A percentile compares a stretch with the other conserved stretches of the same genome.
Evolutionary conservation across 2,113 vertebrate genomes (phyloP).

Genomic region (Dunckerocampus dactyliophorus): DNA sequence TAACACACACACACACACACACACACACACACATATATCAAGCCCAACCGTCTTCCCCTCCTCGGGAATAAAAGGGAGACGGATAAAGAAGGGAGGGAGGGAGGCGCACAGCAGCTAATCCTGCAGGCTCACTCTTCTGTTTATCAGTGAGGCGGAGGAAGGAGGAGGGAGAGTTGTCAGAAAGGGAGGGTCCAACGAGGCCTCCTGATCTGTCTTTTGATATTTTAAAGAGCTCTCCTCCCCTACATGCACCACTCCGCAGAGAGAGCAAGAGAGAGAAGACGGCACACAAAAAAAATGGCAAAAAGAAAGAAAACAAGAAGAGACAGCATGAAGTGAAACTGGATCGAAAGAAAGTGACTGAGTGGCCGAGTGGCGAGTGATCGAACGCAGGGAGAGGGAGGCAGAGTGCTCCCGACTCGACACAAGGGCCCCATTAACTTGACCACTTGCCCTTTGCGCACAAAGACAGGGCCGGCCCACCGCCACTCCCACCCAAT

Average conservation of each 20-base stretch:
- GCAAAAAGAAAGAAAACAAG: conserved; percentile 46
- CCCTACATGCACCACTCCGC: conserved; percentile 47
- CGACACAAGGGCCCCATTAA: conserved; percentile 97
- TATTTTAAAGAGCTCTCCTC: conserved; percentile 74
- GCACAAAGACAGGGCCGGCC: conserved; percentile 96
- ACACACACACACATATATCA: conserved; percentile 48
- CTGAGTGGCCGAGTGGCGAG: conserved; percentile 69
- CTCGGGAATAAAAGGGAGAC: conserved; percentile 59
- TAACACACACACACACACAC: conserved; percentile 41
- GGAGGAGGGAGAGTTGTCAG: conserved; percentile 42
- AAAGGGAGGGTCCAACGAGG: conserved; percentile 48
- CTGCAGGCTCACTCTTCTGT: conserved; percentile 62
- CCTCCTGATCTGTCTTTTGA: conserved; percentile 72
- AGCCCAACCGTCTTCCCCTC: conserved; percentile 49
- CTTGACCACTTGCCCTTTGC: conserved; percentile 99
- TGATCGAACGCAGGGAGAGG: conserved; percentile 62
- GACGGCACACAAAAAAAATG: conserved; percentile 31
- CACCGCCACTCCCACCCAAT: conserved; percentile 99
- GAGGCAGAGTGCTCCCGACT: conserved; percentile 78
- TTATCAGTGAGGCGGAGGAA: conserved; percentile 55
- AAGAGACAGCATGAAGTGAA: background rate
- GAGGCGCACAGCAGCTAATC: conserved; percentile 62
- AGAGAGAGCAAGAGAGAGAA: conserved; percentile 31
- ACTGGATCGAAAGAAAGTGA: conserved; percentile 35
- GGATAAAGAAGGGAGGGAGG: conserved; percentile 55